These are phyloP conservation scores for Hydractinia symbiolongicarpus DNA, from an alignment of 30 jellyfish, hydroid and myxozoan genomes.

Conservation along the genomic window DNA sequence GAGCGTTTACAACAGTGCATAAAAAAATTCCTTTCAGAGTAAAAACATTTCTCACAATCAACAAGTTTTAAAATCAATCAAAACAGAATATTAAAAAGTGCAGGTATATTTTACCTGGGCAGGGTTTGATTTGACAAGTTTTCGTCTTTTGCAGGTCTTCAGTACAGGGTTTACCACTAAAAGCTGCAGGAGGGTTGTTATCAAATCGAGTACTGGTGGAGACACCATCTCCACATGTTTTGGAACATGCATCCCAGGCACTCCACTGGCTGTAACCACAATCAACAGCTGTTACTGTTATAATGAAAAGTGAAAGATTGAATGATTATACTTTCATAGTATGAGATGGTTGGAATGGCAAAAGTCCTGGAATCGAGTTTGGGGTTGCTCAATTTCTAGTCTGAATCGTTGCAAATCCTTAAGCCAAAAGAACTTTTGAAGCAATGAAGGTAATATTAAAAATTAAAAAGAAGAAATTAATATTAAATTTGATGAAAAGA, in stretches of 20 bases:
- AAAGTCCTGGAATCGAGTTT: too few species aligned
- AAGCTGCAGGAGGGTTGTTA: conserved; percentile 77
- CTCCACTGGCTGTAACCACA: conserved; percentile 87
- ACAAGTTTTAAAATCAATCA: too few species aligned
- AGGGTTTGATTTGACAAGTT: conserved; percentile 56
- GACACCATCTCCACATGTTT: conserved; percentile 76
- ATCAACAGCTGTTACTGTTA: conserved; percentile 42
- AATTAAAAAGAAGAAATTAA: too few species aligned
- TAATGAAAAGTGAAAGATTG: background rate
- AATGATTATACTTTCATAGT: too few species aligned
- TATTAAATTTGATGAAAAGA: too few species aligned
- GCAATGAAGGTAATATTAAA: too few species aligned
- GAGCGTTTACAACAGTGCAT: too few species aligned
- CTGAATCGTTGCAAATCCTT: too few species aligned
- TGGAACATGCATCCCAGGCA: conserved; percentile 66
- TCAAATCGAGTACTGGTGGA: conserved; percentile 55
- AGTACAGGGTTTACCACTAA: conserved; percentile 79
- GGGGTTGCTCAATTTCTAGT: background rate
- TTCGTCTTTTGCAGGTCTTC: conserved; percentile 52
- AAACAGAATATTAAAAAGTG: too few species aligned
- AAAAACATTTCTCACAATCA: too few species aligned
- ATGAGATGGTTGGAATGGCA: too few species aligned
- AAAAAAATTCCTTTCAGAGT: too few species aligned
- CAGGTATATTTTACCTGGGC: conserved; percentile 50
- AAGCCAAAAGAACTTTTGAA: background rate